Conservation (phyloP, 2,113 vertebrate genomes). For the Urocynchramus pylzowi region DNA sequence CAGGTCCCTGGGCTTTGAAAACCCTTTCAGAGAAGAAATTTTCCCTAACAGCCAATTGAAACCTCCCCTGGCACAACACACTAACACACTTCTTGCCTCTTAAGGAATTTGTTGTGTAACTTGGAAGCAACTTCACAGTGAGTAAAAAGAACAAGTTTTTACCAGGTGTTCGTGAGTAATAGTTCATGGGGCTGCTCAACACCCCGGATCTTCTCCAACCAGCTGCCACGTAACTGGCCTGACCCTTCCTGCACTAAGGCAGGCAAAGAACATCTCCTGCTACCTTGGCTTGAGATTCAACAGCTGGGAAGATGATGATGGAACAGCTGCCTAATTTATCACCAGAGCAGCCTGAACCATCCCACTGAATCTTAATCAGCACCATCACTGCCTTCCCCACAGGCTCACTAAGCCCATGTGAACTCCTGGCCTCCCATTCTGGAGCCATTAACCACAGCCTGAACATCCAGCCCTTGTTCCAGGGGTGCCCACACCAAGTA, state of each 20-base stretch:
- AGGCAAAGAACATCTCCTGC: background rate
- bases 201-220: background rate
- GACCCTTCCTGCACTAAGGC: background rate
- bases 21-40: background rate
- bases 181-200: background rate
- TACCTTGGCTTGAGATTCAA: background rate
- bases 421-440: background rate
- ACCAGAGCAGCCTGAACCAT: background rate
- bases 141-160: background rate
- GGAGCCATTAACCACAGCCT: background rate
- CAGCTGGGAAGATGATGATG: background rate
- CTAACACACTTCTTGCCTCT: background rate
- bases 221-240: background rate
- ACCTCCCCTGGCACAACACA: background rate
- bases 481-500: background rate
- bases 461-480: background rate
- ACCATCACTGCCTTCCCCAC: background rate
- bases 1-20: background rate
- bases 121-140: background rate
- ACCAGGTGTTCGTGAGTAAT: background rate
- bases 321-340: background rate
- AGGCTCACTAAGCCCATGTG: background rate
- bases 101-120: background rate
- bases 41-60: background rate
- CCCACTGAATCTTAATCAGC: background rate